Conservation (phyloP, 2,797 vertebrate species). For the Coregonus suidteri region DNA sequence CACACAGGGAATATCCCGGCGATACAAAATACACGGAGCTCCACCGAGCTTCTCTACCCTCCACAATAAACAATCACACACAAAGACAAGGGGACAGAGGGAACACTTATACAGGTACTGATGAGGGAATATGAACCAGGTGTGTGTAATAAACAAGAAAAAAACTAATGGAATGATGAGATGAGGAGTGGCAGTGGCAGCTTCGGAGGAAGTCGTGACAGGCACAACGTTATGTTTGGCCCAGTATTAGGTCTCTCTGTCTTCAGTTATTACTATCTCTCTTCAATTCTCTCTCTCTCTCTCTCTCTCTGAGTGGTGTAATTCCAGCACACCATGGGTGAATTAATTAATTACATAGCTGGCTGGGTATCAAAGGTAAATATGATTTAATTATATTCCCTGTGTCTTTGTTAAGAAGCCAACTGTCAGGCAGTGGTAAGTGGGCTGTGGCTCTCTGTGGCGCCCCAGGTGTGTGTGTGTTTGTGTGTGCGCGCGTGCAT, state of each 20-base stretch:
- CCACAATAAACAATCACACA: too few species aligned
- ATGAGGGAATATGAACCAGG: too few species aligned
- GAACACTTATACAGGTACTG: too few species aligned
- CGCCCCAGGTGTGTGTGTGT: constrained; percentile 54
- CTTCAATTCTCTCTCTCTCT: constrained; percentile 29
- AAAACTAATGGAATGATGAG: too few species aligned
- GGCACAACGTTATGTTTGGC: constrained; percentile 38
- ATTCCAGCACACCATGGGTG: constrained; percentile 70
- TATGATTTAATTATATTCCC: constrained; percentile 81
- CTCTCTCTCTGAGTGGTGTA: constrained; percentile 34
- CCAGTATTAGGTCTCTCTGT: constrained; percentile 31
- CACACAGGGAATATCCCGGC: too few species aligned
- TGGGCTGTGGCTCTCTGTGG: constrained; percentile 64
- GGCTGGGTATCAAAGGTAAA: constrained; percentile 82
- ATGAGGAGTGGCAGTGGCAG: too few species aligned
- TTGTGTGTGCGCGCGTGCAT: constrained; percentile 14
- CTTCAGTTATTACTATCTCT: constrained; percentile 14
- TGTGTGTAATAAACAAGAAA: too few species aligned
- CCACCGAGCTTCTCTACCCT: too few species aligned
- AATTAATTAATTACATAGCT: constrained; percentile 83
- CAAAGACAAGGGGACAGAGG: too few species aligned
- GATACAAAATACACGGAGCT: too few species aligned
- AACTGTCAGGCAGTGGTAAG: constrained; percentile 76
- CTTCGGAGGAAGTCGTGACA: too few species aligned
- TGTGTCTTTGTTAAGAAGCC: constrained; percentile 78